phyloP scores from a whole-genome alignment of 2,113 vertebrate genomes.

The Orcinus orca region DNA sequence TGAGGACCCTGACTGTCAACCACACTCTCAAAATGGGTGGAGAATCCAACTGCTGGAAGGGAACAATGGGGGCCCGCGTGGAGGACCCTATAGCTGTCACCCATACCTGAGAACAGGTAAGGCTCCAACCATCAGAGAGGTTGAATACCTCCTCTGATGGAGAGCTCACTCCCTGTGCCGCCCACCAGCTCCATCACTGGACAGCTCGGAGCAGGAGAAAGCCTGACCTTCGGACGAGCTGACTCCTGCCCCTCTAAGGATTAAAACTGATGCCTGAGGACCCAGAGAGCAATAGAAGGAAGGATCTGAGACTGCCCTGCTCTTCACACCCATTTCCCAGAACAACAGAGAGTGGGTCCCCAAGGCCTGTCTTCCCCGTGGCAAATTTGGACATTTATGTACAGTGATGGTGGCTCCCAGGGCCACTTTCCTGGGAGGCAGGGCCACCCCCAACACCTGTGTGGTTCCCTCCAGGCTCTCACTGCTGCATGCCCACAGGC shows the following conservation, averaged over 20 bases:
- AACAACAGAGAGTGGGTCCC: neutral
- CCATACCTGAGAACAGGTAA: neutral
- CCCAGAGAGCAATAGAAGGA: neutral
- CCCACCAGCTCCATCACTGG: neutral
- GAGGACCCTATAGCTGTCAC: neutral
- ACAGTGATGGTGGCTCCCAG: neutral
- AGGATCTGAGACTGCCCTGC: neutral
- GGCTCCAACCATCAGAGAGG: neutral
- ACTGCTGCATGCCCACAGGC: neutral
- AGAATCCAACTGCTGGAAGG: conserved; percentile 52
- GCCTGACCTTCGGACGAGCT: neutral
- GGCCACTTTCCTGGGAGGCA: neutral
- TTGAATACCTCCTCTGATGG: neutral
- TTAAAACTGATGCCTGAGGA: neutral
- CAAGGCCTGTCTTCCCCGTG: neutral
- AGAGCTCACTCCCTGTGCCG: neutral
- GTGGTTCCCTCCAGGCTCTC: neutral
- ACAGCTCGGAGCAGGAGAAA: neutral
- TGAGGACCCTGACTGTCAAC: neutral
- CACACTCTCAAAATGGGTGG: neutral
- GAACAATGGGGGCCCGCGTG: conserved; percentile 1
- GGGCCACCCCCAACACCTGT: neutral
- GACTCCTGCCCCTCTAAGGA: neutral
- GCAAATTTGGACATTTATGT: neutral
- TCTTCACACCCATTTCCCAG: neutral